Conservation (phyloP, 2,797 vertebrate genomes). For the Hemitrygon akajei region DNA sequence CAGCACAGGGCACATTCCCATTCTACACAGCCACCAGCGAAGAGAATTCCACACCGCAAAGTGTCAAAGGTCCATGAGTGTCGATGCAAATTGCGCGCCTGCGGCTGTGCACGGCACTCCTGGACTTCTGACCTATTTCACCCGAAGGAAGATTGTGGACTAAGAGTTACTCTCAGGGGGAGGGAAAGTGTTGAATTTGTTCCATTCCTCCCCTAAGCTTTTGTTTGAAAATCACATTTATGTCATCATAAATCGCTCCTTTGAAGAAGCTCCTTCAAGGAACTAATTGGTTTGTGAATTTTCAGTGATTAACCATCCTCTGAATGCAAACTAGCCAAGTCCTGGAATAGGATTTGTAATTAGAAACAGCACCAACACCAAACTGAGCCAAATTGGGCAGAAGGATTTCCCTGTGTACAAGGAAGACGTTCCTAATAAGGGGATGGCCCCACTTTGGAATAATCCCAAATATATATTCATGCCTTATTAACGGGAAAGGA, state of each 20-base stretch:
- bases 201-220: background rate
- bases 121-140: background rate
- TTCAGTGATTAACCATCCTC: background rate
- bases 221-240: background rate
- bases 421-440: too few species aligned
- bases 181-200: background rate
- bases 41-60: background rate
- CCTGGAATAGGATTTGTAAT: background rate
- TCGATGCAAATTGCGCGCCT: background rate
- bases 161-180: background rate
- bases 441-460: too few species aligned
- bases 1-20: too few species aligned
- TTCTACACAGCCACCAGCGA: background rate
- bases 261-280: background rate
- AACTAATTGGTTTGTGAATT: background rate
- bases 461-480: background rate
- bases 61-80: background rate
- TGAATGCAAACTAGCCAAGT: background rate
- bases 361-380: background rate
- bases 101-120: background rate
- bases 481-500: background rate
- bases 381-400: background rate
- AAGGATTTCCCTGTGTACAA: background rate
- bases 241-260: background rate
- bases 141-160: background rate